Evolutionary conservation across 2,113 vertebrate genomes (phyloP), one percentile per base, ranked within the genome.

Genomic region (Lycaon pictus): DNA sequence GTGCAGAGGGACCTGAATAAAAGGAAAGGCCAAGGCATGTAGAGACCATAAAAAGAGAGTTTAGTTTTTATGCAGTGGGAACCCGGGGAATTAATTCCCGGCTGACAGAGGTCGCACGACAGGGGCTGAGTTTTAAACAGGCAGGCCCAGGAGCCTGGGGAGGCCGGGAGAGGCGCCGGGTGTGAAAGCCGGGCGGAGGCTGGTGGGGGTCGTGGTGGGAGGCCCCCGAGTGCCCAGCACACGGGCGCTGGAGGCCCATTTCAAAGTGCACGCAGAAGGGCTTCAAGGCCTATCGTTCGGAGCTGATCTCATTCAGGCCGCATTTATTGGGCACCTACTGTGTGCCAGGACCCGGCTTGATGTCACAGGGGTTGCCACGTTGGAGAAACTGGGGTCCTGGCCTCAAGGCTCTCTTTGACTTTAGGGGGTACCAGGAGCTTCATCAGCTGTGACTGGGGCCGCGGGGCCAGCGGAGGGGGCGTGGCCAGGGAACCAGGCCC

Each of bases 1-100:
- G 97, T 67, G 63, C 60, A 2, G 93, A 17, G 63, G 82, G 71
- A 32, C 84, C 71, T 51, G 71, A 29, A 22, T 95, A 55, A 85
- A 95, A 72, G 60, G 89, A 95, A 96, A 97, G 97, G 97, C 88
- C 96, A 91, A 27, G 20, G 32, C 81, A 0, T 60, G 88, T 56
- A 69, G 87, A 96, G 92, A 69, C 71, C 90, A 43, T 97, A 94
- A 95, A 96, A 58, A 43, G 90, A 89, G 97, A 88, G 93, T 90
- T 96, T 63, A 16, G 81, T 84, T 98, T 98, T 98, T 97, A 98
- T 98, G 95, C 90, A 97, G 97, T 95, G 87, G 95, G 25, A 80
- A 96, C 88, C 77, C 48, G 76, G 96, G 87, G 97, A 96, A 97
- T 97, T 93, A 93, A 98, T 96, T 97, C 97, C 96, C 1, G 0